These are phyloP conservation scores for Octomys mimax DNA, from an alignment of 2,797 vertebrate species.

Conservation along the genomic window DNA sequence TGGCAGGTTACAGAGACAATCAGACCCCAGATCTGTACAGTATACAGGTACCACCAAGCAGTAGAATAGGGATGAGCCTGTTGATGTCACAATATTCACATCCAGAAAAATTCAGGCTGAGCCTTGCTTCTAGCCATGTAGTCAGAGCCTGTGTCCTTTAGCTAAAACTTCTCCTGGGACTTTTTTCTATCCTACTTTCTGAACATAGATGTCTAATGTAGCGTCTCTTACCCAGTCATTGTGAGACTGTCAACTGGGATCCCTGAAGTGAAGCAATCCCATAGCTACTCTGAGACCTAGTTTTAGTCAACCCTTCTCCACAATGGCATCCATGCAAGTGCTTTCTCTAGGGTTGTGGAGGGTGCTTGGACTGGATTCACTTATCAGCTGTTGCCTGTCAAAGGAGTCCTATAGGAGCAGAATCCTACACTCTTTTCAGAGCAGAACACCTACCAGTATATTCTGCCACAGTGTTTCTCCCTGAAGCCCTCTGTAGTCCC, in stretches of 20 bases:
- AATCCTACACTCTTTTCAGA: too few relatives aligned
- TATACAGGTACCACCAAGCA: neutral
- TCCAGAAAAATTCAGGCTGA: neutral
- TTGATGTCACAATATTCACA: neutral
- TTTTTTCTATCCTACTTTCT: neutral
- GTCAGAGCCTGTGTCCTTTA: neutral
- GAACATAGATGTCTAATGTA: neutral
- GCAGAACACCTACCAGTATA: too few relatives aligned
- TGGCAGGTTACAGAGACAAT: neutral
- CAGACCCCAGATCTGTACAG: neutral
- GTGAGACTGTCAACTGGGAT: neutral
- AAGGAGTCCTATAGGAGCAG: too few relatives aligned
- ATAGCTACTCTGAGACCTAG: neutral
- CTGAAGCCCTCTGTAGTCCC: too few relatives aligned
- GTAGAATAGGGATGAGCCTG: neutral
- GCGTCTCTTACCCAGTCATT: neutral
- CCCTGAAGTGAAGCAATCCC: neutral
- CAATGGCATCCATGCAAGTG: neutral
- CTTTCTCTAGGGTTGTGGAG: neutral
- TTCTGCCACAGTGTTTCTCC: too few relatives aligned
- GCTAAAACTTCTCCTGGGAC: neutral
- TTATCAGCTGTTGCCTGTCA: too few relatives aligned
- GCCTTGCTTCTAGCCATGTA: neutral
- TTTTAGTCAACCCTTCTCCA: neutral
- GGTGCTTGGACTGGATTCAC: neutral